A percentile compares a stretch with the other conserved stretches of the same genome.
Conservation (phyloP, 2,797 vertebrate species). For the Oreonectes daqikongensis region DNA sequence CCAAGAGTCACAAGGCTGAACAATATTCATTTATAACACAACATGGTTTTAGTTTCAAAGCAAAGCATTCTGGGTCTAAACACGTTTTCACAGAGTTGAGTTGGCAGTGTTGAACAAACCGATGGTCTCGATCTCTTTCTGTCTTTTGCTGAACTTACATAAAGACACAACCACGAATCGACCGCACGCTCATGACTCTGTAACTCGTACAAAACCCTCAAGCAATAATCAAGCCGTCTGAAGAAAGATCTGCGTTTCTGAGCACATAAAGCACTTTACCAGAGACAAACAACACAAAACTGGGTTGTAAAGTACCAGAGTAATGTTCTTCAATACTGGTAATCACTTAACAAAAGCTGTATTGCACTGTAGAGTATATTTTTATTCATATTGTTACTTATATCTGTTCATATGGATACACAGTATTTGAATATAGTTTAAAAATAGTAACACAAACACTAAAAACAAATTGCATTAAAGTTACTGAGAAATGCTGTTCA, state of each 20-base stretch:
- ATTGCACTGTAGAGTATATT: too few species aligned
- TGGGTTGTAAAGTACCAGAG: too few species aligned
- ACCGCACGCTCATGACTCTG: slow-evolving; percentile 15
- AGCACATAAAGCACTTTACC: not conserved
- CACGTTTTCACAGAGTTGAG: not conserved
- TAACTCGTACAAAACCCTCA: not conserved
- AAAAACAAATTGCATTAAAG: too few species aligned
- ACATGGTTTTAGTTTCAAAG: not conserved
- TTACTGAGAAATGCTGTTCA: too few species aligned
- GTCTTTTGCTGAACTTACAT: not conserved
- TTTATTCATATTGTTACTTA: too few species aligned
- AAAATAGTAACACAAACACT: too few species aligned
- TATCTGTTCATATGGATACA: too few species aligned
- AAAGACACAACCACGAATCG: not conserved
- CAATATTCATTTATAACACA: not conserved
- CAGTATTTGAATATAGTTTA: too few species aligned
- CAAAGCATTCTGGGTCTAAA: not conserved
- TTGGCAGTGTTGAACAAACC: not conserved
- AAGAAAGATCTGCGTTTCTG: not conserved
- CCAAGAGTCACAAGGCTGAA: not conserved
- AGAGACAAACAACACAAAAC: not conserved
- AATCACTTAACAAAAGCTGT: too few species aligned
- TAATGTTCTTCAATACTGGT: not conserved
- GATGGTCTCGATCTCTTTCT: not conserved
- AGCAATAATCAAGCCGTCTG: not conserved